Conservation (phyloP, 2,113 vertebrate species). For the Stigmatopora nigra region DNA sequence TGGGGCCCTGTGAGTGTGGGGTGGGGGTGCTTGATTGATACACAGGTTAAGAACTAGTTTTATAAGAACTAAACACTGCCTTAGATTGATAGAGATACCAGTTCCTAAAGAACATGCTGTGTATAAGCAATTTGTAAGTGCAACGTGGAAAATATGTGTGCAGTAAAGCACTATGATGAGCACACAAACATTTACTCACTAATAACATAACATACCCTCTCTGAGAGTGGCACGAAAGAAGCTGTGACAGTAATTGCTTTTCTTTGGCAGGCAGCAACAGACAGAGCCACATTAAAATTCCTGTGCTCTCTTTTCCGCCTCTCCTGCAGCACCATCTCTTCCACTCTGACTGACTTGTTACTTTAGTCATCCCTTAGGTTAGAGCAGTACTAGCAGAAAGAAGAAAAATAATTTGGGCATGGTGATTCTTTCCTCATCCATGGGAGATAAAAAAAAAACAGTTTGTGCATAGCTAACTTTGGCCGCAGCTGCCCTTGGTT, state of each 20-base stretch:
- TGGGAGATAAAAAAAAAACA: conserved; percentile 21
- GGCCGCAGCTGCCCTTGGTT: conserved; percentile 44
- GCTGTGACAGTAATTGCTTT: conserved; percentile 63
- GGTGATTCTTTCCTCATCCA: conserved; percentile 44
- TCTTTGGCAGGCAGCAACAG: conserved; percentile 54
- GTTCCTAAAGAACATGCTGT: conserved; percentile 13
- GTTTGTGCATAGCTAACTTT: conserved; percentile 52
- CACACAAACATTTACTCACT: conserved; percentile 2
- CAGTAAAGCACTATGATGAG: conserved; percentile 16
- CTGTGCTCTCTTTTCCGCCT: conserved; percentile 49
- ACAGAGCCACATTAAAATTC: conserved; percentile 66
- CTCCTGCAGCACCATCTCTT: conserved; percentile 48
- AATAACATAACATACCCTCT: background rate
- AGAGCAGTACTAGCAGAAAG: conserved; percentile 50
- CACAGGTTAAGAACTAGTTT: no score
- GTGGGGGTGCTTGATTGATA: no score
- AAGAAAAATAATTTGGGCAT: conserved; percentile 63
- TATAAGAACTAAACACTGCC: no score
- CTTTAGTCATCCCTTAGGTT: conserved; percentile 60
- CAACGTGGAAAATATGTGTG: conserved; percentile 27
- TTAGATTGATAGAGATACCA: conserved; percentile 4
- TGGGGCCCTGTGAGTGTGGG: no score
- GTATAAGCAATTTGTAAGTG: conserved; percentile 16
- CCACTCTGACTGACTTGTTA: conserved; percentile 50
- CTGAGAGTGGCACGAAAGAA: conserved; percentile 24